Evolutionary conservation across 1,140 invertebrate species (phyloP), one percentile per base, ranked within the genome.

Genomic region (Chironomus tepperi): DNA sequence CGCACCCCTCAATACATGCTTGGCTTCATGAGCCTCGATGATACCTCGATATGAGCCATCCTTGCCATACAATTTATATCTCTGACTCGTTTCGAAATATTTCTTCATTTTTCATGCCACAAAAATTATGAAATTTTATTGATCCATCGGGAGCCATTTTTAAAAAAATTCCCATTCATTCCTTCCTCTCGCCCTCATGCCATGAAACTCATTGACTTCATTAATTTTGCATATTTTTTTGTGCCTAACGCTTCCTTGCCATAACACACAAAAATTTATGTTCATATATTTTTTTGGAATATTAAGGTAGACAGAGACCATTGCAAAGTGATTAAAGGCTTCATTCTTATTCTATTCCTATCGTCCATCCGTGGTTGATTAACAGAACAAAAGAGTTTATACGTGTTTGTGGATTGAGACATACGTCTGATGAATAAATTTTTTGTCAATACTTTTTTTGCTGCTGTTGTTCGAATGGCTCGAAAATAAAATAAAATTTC

Each of bases 71-170:
- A 15, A 57, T 57, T 9, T 57, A n/a, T 57, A 12, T 57, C 47
- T 47, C 43, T 47, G 8, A 2, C 43, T 47, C 43, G 43, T 15
- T 57, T 57, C 10, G n/a, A 12, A 12, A 57, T n/a, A 12, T n/a
- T 57, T 57, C 12, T 57, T 12, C n/a, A 57, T 57, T 34, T 34
- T 34, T 34, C 24, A 57, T 57, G 47, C n/a, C 12, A n/a, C 47
- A n/a, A 12, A 15, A 57, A 57, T 57, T 57, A 70, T 70, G 65
- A 70, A 70, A 70, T 70, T 70, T 70, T 70, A 70, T 70, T 70
- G 65, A 70, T 70, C 65, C 65, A 18, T 21, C 9, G 65, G 19
- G 65, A 18, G 65, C 9, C 65, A 21, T 70, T 70, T 70, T 70
- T 70, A 10, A 57, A n/a, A n/a, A n/a, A 12, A 12, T n/a, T 12